Conservation (phyloP, 2,113 vertebrate genomes). For the Ochotona princeps region DNA sequence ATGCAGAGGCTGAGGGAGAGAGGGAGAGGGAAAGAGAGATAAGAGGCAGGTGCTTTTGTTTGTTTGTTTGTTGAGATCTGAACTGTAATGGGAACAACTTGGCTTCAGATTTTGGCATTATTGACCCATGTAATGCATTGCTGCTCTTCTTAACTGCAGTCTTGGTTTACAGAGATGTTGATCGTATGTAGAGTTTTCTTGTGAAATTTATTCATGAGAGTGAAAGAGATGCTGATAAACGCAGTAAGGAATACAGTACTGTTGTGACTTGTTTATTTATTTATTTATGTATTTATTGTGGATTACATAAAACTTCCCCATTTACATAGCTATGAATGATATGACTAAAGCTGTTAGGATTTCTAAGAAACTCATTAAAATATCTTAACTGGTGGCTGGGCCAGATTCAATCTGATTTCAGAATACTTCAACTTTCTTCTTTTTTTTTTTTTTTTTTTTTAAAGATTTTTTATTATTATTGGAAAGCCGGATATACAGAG, state of each 20-base stretch:
- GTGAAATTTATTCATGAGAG: slow-evolving; percentile 1
- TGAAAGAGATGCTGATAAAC: neutral
- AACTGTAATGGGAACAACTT: slow-evolving; percentile 7
- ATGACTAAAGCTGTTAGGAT: slow-evolving; percentile 27
- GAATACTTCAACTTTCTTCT: neutral
- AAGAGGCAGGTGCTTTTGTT: slow-evolving; percentile 44
- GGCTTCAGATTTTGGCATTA: slow-evolving; percentile 17
- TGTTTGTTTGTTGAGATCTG: slow-evolving; percentile 7
- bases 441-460: too few relatives aligned
- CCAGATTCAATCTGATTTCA: neutral
- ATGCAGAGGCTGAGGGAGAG: neutral
- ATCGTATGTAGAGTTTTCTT: neutral
- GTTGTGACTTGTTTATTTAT: neutral
- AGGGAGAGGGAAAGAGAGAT: neutral
- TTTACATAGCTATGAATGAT: slow-evolving; percentile 41
- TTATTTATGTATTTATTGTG: slow-evolving; percentile 47
- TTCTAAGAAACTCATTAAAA: slow-evolving; percentile 21
- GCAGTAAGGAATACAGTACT: slow-evolving; percentile 25
- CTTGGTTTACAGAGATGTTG: neutral
- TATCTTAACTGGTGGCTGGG: neutral
- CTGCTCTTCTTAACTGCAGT: slow-evolving; percentile 23
- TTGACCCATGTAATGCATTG: neutral
- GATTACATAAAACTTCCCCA: slow-evolving; percentile 40
- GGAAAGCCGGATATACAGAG: too few relatives aligned
- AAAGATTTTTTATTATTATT: too few relatives aligned